Conservation (phyloP, 2,888 invertebrate species). For the Hydropsyche betteni region DNA sequence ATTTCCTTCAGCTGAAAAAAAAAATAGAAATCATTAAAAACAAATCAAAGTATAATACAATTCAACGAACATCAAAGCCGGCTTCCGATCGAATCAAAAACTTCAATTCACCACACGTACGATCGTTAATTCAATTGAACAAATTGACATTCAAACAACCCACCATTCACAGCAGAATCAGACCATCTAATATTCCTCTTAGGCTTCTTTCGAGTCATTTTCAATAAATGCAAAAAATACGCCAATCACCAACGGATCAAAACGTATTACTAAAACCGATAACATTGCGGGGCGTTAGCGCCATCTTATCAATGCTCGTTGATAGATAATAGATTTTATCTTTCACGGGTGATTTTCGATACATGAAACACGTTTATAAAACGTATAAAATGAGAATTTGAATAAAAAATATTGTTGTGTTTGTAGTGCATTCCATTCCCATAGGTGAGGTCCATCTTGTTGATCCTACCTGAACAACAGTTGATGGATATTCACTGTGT, state of each 20-base stretch:
- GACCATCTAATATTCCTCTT: constrained; percentile 16
- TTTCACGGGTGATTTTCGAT: background rate
- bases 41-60: constrained; percentile 4
- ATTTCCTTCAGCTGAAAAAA: constrained; percentile 89
- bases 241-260: too few relatives aligned
- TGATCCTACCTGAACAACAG: background rate
- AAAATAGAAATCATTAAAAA: constrained; percentile 56
- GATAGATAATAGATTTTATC: background rate
- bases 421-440: constrained; percentile 15
- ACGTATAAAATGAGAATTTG: background rate
- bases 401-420: constrained; percentile 1
- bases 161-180: background rate
- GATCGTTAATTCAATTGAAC: constrained; percentile 26
- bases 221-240: too few relatives aligned
- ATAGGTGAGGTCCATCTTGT: background rate
- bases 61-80: background rate
- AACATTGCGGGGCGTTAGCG: background rate
- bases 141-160: background rate
- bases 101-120: constrained; percentile 2
- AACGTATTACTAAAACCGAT: too few relatives aligned
- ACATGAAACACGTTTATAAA: background rate
- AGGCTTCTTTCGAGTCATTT: background rate
- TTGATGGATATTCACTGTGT: constrained; percentile 23
- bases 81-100: background rate
- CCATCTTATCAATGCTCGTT: background rate